Evolutionary conservation across 2,888 invertebrate species (phyloP), one percentile per base, ranked within the genome.

Genomic region (Pegoplata infirma): DNA sequence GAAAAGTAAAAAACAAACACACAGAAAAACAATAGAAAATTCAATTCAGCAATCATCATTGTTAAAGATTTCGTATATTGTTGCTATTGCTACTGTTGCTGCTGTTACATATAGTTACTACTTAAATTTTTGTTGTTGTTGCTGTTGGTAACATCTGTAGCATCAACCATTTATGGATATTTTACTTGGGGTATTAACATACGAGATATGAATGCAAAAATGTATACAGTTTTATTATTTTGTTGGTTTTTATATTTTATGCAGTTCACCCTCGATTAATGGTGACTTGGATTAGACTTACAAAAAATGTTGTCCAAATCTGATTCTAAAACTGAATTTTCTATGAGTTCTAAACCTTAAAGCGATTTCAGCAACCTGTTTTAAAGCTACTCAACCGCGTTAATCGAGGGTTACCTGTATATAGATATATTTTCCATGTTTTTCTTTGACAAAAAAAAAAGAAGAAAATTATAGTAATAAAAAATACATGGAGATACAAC

Each of bases 91-190:
- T 40, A n/a, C 36, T 40, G 25, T 25, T 25, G 25, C 6, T 25
- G 25, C 25, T 25, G 25, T 25, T 25, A 5, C 36, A 10, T 40
- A 40, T n/a, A 40, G 25, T 6, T 25, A 6, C 25, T 25, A 25
- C 25, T 25, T 25, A 25, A n/a, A 32, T 12, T 32, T 32, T 2
- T 32, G 32, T 40, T 12, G 19, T 47, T 47, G 47, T 19, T 47
- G 47, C 47, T 47, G 47, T 19, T 47, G 12, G 47, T 19, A 19
- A 19, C 47, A 47, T 19, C 47, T 47, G 47, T 47, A 47, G 19
- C 36, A 40, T 40, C n/a, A 40, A 12, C n/a, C 63, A 63, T 63
- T 63, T 63, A 61, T 63, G 63, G 63, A 51, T 63, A 63, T 51
- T 63, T 47, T 51, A 36, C 49, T 49, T 25, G 36, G n/a, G n/a